phyloP scores from a whole-genome alignment of 2,888 invertebrate genomes.

The Yponomeuta evonymella region DNA sequence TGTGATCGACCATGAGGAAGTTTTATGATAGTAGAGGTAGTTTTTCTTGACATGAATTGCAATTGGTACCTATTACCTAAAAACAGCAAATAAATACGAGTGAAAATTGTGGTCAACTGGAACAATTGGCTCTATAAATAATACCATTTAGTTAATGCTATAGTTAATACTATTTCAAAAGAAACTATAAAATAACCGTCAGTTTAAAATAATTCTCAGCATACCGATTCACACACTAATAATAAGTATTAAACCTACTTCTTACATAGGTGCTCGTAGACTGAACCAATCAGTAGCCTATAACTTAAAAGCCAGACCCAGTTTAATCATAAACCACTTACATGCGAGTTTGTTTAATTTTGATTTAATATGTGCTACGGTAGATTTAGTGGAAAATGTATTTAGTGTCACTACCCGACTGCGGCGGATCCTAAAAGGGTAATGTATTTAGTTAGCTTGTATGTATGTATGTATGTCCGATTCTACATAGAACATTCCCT shows the following conservation, averaged over 20 bases:
- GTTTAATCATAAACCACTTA: conserved; percentile 6
- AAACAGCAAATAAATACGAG: too few species aligned
- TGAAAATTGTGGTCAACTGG: too few species aligned
- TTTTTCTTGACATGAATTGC: neutral
- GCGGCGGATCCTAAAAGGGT: too few species aligned
- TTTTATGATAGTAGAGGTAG: neutral
- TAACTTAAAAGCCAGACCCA: conserved; percentile 6
- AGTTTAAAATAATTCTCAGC: neutral
- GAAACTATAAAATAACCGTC: neutral
- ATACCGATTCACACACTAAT: neutral
- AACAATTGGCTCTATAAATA: too few species aligned
- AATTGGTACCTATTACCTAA: neutral
- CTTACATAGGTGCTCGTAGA: neutral
- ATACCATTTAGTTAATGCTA: too few species aligned
- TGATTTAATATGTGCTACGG: conserved; percentile 11
- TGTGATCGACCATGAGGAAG: neutral
- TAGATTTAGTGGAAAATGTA: conserved; percentile 1
- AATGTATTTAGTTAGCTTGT: too few species aligned
- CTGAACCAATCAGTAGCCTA: conserved; percentile 4
- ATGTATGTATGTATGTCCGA: too few species aligned
- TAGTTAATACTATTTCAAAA: neutral
- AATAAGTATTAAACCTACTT: neutral
- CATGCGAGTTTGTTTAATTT: conserved; percentile 10
- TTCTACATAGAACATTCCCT: too few species aligned
- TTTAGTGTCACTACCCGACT: neutral